These are phyloP conservation scores for Peromyscus melanophrys DNA, from an alignment of 2,797 vertebrate species.

Conservation along the genomic window DNA sequence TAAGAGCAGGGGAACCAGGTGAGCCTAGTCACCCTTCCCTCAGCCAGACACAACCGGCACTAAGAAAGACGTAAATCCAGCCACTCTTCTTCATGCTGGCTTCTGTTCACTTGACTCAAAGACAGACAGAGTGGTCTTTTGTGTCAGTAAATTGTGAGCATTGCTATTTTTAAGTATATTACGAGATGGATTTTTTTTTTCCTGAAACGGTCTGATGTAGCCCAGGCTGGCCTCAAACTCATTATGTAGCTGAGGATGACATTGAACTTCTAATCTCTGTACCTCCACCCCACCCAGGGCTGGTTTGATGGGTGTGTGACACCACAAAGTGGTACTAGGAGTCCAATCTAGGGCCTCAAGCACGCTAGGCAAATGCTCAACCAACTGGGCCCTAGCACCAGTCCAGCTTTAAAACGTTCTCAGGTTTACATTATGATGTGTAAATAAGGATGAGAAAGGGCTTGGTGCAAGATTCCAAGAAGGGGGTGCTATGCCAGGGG, in stretches of 20 bases:
- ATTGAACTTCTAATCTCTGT: not conserved
- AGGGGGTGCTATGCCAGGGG: not conserved
- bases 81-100: not conserved
- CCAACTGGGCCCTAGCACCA: not conserved
- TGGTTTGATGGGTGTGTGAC: not conserved
- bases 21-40: not conserved
- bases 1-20: not conserved
- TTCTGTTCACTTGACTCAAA: not conserved
- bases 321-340: not conserved
- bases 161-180: constrained; percentile 1
- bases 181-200: not conserved
- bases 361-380: not conserved
- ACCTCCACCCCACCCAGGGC: not conserved
- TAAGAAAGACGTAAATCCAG: not conserved
- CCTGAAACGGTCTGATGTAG: not conserved
- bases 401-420: not conserved
- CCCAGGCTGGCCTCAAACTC: not conserved
- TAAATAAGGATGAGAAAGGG: not conserved
- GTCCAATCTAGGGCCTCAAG: not conserved
- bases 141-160: not conserved
- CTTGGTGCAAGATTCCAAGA: not conserved
- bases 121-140: not conserved
- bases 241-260: not conserved
- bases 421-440: not conserved
- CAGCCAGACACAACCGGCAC: not conserved